Percentiles rank a stretch among this genome's conserved stretches.
Conservation (phyloP, 2,888 invertebrate species). For the Limulus polyphemus region DNA sequence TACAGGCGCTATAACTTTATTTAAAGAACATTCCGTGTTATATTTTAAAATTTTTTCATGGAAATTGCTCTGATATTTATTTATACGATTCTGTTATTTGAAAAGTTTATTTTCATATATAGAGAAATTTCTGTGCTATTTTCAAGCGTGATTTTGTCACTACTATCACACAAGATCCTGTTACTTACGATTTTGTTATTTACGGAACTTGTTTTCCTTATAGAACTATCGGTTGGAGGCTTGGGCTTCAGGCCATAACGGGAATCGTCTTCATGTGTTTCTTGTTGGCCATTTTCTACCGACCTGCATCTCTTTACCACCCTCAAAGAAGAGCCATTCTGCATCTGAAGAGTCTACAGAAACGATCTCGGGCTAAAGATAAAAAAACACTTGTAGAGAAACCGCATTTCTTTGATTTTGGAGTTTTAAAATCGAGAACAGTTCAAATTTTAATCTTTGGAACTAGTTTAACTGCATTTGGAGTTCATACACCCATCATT, state of each 20-base stretch:
- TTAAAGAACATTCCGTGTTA: no score
- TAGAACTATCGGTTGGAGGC: constrained; percentile 15
- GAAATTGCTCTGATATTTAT: no score
- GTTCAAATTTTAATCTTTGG: constrained; percentile 68
- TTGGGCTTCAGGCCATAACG: constrained; percentile 16
- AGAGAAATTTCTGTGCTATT: no score
- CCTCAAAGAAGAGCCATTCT: constrained; percentile 22
- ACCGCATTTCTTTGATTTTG: constrained; percentile 78
- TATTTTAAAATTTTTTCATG: no score
- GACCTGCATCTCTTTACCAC: constrained; percentile 21
- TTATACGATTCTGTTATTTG: no score
- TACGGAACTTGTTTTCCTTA: background rate
- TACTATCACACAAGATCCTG: no score
- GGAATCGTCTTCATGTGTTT: constrained; percentile 9
- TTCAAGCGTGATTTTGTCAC: no score
- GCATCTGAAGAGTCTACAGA: constrained; percentile 21
- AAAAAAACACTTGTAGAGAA: constrained; percentile 5
- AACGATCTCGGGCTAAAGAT: constrained; percentile 14
- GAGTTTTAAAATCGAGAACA: constrained; percentile 67
- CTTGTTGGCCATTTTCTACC: constrained; percentile 12
- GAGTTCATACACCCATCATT: constrained; percentile 72
- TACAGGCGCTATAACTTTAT: no score
- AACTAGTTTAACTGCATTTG: constrained; percentile 64
- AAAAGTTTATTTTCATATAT: no score
- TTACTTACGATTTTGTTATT: background rate